Conservation (phyloP, 1,140 invertebrate species). For the Ephestia elutella region DNA sequence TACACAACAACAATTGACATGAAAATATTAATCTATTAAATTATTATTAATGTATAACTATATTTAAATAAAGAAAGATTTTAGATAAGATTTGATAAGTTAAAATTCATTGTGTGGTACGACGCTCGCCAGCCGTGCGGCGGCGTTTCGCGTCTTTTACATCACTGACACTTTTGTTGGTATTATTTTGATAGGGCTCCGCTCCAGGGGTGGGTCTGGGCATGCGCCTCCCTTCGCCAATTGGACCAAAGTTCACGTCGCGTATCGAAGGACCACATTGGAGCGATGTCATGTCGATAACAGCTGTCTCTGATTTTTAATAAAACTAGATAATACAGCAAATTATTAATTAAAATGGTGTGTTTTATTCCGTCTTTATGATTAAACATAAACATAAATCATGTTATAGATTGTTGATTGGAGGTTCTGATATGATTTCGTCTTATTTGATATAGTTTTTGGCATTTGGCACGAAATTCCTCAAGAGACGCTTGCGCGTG, state of each 20-base stretch:
- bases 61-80: constrained; percentile 21
- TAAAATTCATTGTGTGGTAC: constrained; percentile 42
- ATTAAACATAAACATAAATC: not conserved
- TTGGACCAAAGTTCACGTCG: constrained; percentile 40
- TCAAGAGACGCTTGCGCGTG: constrained; percentile 53
- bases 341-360: not conserved
- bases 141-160: constrained; percentile 38
- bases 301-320: constrained; percentile 17
- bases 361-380: not conserved
- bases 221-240: constrained; percentile 58
- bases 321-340: not conserved
- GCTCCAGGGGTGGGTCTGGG: constrained; percentile 25
- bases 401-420: no score
- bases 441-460: constrained; percentile 8
- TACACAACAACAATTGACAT: constrained; percentile 62
- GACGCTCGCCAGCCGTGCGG: constrained; percentile 48
- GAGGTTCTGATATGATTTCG: no score
- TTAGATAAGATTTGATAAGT: constrained; percentile 29
- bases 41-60: constrained; percentile 16
- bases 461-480: constrained; percentile 21
- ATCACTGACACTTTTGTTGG: constrained; percentile 46
- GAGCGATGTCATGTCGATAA: constrained; percentile 4
- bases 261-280: constrained; percentile 21
- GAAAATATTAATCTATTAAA: constrained; percentile 33
- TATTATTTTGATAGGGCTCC: constrained; percentile 31